Evolutionary conservation across 2,888 invertebrate genomes (phyloP).

Genomic region (Perdita meconis): DNA sequence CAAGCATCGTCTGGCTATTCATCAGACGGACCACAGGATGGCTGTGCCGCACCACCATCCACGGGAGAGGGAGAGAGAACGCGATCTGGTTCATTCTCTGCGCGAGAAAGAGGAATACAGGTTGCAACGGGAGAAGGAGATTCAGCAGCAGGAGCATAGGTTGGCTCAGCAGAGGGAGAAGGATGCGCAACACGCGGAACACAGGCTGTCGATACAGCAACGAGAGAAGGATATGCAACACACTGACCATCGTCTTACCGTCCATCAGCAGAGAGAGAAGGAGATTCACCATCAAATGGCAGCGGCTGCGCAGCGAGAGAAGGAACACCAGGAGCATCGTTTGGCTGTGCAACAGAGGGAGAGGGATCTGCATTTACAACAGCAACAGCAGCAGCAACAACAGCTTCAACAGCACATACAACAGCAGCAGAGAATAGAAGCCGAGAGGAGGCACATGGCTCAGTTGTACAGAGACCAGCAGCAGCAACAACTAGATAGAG

Average conservation of each 20-base stretch:
- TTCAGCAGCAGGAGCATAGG: conserved; percentile 78
- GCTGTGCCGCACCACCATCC: conserved; percentile 78
- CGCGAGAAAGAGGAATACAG: conserved; percentile 79
- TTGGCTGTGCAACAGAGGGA: conserved; percentile 78
- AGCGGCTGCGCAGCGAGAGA: conserved; percentile 77
- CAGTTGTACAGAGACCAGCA: conserved; percentile 81
- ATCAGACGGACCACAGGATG: conserved; percentile 79
- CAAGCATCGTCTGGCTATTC: conserved; percentile 79
- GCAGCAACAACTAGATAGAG: conserved; percentile 78
- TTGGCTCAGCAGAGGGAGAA: conserved; percentile 76
- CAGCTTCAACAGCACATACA: conserved; percentile 83
- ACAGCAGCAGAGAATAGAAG: conserved; percentile 83
- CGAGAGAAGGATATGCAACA: conserved; percentile 74
- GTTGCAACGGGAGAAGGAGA: conserved; percentile 81
- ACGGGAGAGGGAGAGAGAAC: conserved; percentile 79
- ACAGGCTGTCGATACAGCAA: conserved; percentile 72
- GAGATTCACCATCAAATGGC: conserved; percentile 74
- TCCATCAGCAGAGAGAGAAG: conserved; percentile 74
- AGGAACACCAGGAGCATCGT: conserved; percentile 82
- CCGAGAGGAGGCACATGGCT: conserved; percentile 81
- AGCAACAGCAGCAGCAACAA: conserved; percentile 80
- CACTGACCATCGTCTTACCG: conserved; percentile 74
- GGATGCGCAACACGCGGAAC: conserved; percentile 74
- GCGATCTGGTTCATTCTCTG: conserved; percentile 75
- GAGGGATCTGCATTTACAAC: conserved; percentile 80